Conservation (phyloP, 2,888 invertebrate species). For the Catocala fraxini region DNA sequence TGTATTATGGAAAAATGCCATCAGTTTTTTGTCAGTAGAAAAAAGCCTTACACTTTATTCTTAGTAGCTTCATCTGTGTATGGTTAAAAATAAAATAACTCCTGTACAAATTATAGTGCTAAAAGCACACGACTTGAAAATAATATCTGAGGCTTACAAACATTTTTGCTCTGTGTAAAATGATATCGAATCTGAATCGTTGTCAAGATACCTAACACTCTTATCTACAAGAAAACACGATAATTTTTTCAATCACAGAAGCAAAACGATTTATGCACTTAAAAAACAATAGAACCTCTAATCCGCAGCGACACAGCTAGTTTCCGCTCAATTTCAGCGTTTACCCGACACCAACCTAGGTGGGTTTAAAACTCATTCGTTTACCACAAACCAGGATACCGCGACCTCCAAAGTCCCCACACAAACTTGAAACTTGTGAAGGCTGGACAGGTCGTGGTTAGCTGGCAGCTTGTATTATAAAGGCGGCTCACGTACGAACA, state of each 20-base stretch:
- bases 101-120: too few species aligned
- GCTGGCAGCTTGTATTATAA: slow-evolving; percentile 51
- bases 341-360: slow-evolving; percentile 62
- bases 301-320: slow-evolving; percentile 56
- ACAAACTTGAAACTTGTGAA: slow-evolving; percentile 1
- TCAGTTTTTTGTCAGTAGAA: too few species aligned
- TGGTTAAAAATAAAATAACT: too few species aligned
- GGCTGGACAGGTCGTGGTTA: slow-evolving; percentile 31
- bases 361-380: slow-evolving; percentile 68
- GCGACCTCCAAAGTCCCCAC: slow-evolving; percentile 6
- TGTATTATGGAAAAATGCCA: too few species aligned
- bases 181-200: slow-evolving; percentile 2
- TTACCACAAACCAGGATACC: slow-evolving; percentile 36
- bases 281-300: slow-evolving; percentile 57
- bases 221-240: neutral
- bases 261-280: slow-evolving; percentile 44
- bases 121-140: too few species aligned
- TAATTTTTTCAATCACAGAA: slow-evolving; percentile 22
- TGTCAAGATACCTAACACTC: neutral
- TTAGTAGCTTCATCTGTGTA: too few species aligned
- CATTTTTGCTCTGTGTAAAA: slow-evolving; percentile 14
- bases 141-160: slow-evolving; percentile 23
- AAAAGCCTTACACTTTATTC: too few species aligned
- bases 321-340: slow-evolving; percentile 68
- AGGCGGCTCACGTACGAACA: slow-evolving; percentile 66